Conservation (phyloP, 2,797 vertebrate genomes). For the Eulemur rubriventer region DNA sequence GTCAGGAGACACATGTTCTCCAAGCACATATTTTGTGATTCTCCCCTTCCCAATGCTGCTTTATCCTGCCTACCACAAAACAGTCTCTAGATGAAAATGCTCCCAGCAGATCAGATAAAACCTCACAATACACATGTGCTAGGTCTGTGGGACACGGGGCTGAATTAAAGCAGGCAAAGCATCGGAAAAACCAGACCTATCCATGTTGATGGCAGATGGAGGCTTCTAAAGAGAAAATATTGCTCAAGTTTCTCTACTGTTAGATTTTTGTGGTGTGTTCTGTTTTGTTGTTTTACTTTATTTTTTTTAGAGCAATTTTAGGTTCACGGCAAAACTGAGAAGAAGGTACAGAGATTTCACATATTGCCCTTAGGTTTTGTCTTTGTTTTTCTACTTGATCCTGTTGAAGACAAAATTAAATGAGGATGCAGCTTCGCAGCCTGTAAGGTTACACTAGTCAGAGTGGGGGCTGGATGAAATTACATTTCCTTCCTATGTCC, state of each 20-base stretch:
- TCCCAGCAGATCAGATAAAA: not conserved
- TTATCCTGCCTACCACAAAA: not conserved
- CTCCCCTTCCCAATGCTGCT: not conserved
- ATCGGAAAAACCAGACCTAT: not conserved
- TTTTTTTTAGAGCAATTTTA: not conserved
- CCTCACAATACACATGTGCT: accelerated
- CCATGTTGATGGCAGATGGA: no score
- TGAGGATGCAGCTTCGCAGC: accelerated
- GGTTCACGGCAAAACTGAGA: not conserved
- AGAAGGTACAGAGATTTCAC: not conserved
- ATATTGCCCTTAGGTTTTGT: not conserved
- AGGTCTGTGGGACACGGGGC: no score
- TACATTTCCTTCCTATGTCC: not conserved
- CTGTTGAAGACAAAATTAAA: not conserved
- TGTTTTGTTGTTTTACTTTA: not conserved
- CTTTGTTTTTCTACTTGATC: not conserved
- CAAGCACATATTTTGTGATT: accelerated
- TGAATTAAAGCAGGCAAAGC: not conserved
- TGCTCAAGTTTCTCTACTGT: not conserved
- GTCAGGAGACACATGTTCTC: accelerated
- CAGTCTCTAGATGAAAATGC: not conserved
- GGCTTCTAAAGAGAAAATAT: not conserved
- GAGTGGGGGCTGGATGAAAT: not conserved
- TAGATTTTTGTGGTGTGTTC: not conserved
- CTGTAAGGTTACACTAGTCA: not conserved